A percentile compares a stretch with the other conserved stretches of the same genome.
Conservation (phyloP, 1,140 invertebrate species). For the Solenopsis fugax region DNA sequence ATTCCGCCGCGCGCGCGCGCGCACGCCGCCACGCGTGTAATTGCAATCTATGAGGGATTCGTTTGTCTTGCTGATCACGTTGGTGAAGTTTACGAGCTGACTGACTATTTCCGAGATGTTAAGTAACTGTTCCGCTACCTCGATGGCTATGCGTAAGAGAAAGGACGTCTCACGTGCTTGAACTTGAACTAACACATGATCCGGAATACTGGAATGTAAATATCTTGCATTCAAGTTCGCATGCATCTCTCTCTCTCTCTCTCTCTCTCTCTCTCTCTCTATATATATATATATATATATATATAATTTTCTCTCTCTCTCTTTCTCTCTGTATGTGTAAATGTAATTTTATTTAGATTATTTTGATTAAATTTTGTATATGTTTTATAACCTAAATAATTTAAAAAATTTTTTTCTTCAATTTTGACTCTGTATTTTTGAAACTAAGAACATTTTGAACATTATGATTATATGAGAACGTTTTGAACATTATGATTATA, state of each 20-base stretch:
- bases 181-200: slow-evolving; percentile 12
- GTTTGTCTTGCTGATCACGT: slow-evolving; percentile 51
- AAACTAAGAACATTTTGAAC: too few species aligned
- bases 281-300: neutral
- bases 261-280: too few species aligned
- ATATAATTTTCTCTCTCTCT: too few species aligned
- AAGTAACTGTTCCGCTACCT: slow-evolving; percentile 43
- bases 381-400: too few species aligned
- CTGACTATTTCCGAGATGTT: slow-evolving; percentile 29
- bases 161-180: slow-evolving; percentile 29
- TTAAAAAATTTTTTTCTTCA: too few species aligned
- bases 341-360: too few species aligned
- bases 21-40: slow-evolving; percentile 38
- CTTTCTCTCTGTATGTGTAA: neutral
- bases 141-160: slow-evolving; percentile 7
- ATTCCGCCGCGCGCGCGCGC: slow-evolving; percentile 23
- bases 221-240: neutral
- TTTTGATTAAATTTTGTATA: too few species aligned
- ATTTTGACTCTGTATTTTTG: too few species aligned
- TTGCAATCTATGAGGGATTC: slow-evolving; percentile 38
- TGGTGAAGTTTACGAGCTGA: slow-evolving; percentile 21
- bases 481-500: too few species aligned
- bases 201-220: neutral
- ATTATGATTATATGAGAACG: too few species aligned
- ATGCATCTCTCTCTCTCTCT: too few species aligned